Evolutionary conservation across 2,113 vertebrate genomes (phyloP).

Genomic region (Aix galericulata): DNA sequence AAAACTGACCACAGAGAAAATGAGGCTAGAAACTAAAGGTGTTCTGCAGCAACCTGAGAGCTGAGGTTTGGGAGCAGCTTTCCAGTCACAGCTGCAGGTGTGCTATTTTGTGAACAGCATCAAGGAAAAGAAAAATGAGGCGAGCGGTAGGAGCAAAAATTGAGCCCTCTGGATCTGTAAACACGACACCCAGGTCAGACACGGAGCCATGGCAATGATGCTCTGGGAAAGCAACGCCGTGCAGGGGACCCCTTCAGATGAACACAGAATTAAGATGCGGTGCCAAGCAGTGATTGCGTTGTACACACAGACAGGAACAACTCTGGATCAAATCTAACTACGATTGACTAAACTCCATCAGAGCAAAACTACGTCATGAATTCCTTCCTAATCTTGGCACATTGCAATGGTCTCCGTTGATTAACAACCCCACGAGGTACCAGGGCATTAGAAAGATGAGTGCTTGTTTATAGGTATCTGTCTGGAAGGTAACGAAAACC

Average conservation of each 20-base stretch:
- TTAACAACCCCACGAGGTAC: not conserved
- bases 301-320: not conserved
- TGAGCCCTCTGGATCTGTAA: not conserved
- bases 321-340: not conserved
- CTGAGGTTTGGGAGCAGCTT: not conserved
- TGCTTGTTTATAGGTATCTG: not conserved
- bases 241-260: not conserved
- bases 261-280: not conserved
- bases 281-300: not conserved
- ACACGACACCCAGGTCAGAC: not conserved
- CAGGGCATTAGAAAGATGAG: not conserved
- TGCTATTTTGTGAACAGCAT: not conserved
- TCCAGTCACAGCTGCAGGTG: not conserved
- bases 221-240: not conserved
- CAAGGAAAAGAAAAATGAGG: not conserved
- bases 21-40: not conserved
- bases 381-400: not conserved
- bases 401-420: not conserved
- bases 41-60: not conserved
- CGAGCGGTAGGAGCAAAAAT: not conserved
- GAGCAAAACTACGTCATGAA: not conserved
- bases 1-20: not conserved
- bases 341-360: not conserved
- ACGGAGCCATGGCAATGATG: not conserved
- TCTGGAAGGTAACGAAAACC: not conserved